Percentiles rank a stretch among this genome's conserved stretches.
These are phyloP conservation scores for Sesamia nonagrioides DNA, from an alignment of 1,140 invertebrate genomes.

Conservation along the genomic window DNA sequence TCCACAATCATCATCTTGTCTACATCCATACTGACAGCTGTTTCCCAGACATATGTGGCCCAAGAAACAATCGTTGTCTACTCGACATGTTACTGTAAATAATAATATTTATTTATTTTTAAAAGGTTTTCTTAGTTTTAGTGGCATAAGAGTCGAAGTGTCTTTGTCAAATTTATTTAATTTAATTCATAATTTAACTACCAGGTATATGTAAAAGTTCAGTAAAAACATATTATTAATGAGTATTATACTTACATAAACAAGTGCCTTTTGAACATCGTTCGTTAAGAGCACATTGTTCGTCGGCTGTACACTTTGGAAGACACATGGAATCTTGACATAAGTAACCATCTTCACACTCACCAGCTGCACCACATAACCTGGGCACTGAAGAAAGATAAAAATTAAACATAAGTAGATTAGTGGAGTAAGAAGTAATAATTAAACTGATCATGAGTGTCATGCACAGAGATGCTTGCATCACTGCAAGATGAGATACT, in stretches of 20 bases:
- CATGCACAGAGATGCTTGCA: too few relatives aligned
- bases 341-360: slow-evolving; percentile 91
- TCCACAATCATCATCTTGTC: slow-evolving; percentile 95
- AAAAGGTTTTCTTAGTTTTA: neutral
- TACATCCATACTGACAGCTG: slow-evolving; percentile 95
- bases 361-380: slow-evolving; percentile 90
- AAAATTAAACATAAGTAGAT: slow-evolving; percentile 45
- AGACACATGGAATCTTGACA: slow-evolving; percentile 94
- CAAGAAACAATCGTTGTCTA: slow-evolving; percentile 96
- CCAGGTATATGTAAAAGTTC: too few relatives aligned
- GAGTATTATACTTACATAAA: slow-evolving; percentile 89
- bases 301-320: slow-evolving; percentile 92
- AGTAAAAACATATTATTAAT: neutral
- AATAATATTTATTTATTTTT: slow-evolving; percentile 6
- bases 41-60: slow-evolving; percentile 96
- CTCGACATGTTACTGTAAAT: slow-evolving; percentile 93
- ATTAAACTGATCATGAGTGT: neutral
- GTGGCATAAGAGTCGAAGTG: too few relatives aligned
- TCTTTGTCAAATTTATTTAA: too few relatives aligned
- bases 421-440: neutral
- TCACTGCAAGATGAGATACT: too few relatives aligned
- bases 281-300: slow-evolving; percentile 96
- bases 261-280: slow-evolving; percentile 94
- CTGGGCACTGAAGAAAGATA: slow-evolving; percentile 90
- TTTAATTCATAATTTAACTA: too few relatives aligned